Evolutionary conservation across 2,113 vertebrate species (phyloP).

Genomic region (Phalacrocorax carbo): DNA sequence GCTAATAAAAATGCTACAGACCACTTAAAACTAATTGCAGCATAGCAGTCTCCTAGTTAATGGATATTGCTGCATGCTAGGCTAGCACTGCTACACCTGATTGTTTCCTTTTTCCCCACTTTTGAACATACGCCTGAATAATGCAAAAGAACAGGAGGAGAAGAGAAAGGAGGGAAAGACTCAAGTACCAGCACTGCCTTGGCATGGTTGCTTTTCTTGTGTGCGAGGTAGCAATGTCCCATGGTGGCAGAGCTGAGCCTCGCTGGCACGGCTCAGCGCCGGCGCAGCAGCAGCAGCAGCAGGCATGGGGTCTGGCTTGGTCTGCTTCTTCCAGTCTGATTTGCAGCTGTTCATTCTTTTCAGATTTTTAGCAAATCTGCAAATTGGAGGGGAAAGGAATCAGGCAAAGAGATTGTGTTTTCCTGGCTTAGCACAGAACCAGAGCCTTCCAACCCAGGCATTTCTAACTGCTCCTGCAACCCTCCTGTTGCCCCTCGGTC

Average conservation of each 20-base stretch:
- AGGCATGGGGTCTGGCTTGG: neutral
- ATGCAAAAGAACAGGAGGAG: neutral
- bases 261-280: neutral
- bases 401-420: neutral
- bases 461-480: too few species aligned
- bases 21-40: neutral
- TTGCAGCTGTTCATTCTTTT: neutral
- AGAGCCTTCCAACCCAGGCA: neutral
- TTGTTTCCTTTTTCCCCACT: neutral
- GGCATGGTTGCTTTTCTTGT: neutral
- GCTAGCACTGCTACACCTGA: neutral
- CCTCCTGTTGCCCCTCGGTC: neutral
- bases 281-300: neutral
- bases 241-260: fast-evolving
- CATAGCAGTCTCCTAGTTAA: neutral
- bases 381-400: neutral
- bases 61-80: neutral
- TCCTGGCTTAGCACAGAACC: neutral
- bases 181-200: fast-evolving
- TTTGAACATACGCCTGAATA: neutral
- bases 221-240: fast-evolving
- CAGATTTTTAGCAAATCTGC: neutral
- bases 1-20: neutral
- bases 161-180: neutral
- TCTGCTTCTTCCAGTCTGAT: neutral